Evolutionary conservation across 1,140 invertebrate species (phyloP).

Genomic region (Bombus superbus): DNA sequence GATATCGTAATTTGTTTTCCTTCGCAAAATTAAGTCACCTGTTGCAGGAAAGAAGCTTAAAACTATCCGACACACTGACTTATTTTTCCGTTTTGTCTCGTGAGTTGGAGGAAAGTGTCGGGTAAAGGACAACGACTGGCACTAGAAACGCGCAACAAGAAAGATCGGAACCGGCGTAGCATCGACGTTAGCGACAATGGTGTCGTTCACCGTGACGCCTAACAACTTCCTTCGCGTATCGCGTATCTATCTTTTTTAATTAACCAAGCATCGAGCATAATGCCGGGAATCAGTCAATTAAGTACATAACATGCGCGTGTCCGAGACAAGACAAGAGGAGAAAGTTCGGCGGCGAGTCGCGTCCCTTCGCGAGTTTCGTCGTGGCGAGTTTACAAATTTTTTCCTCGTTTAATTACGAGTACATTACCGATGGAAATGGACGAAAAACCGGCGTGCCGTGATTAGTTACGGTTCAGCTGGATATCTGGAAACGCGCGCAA

Average conservation of each 20-base stretch:
- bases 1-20: background rate
- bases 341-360: slow-evolving; percentile 42
- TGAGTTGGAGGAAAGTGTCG: fast-evolving
- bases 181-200: slow-evolving; percentile 24
- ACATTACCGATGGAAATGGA: slow-evolving; percentile 6
- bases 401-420: slow-evolving; percentile 23
- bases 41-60: background rate
- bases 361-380: background rate
- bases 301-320: slow-evolving; percentile 46
- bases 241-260: slow-evolving; percentile 66
- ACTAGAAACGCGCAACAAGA: slow-evolving; percentile 6
- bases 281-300: slow-evolving; percentile 71
- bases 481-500: slow-evolving; percentile 1
- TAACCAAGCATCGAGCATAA: slow-evolving; percentile 67
- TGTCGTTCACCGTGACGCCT: slow-evolving; percentile 40
- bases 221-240: slow-evolving; percentile 65
- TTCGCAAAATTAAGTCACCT: background rate
- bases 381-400: background rate
- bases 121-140: background rate
- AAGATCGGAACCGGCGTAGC: background rate
- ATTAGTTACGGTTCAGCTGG: slow-evolving; percentile 52
- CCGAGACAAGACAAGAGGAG: slow-evolving; percentile 47
- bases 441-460: slow-evolving; percentile 17
- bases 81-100: background rate
- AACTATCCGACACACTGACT: background rate